phyloP scores from a whole-genome alignment of 2,888 invertebrate genomes.

The Neoitamus cyanurus region DNA sequence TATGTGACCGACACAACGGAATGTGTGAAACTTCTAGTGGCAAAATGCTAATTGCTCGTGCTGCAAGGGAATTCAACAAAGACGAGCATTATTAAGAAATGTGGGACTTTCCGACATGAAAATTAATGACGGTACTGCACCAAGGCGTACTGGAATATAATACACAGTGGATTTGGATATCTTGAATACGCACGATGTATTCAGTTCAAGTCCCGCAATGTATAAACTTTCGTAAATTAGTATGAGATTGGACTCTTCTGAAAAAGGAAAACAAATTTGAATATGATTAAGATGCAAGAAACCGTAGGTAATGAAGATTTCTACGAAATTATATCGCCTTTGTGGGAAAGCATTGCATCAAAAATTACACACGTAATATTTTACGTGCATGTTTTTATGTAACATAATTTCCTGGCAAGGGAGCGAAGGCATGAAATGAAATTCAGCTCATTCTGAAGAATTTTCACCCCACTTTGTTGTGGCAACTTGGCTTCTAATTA shows the following conservation, averaged over 20 bases:
- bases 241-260: neutral
- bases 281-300: neutral
- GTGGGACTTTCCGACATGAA: neutral
- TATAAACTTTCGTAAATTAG: neutral
- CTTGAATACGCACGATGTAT: neutral
- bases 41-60: neutral
- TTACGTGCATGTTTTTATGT: neutral
- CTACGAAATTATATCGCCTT: neutral
- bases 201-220: neutral
- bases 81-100: constrained; percentile 7
- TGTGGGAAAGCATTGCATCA: neutral
- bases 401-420: neutral
- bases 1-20: neutral
- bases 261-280: neutral
- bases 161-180: neutral
- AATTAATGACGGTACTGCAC: neutral
- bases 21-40: neutral
- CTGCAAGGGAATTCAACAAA: neutral
- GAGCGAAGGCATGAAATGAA: neutral
- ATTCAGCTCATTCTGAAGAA: neutral
- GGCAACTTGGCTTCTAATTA: neutral
- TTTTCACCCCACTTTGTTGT: neutral
- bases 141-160: neutral
- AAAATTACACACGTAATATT: neutral
- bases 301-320: neutral